Base-by-base conservation (phyloP, 2,797 vertebrate species). In the Sternotherus odoratus region DNA sequence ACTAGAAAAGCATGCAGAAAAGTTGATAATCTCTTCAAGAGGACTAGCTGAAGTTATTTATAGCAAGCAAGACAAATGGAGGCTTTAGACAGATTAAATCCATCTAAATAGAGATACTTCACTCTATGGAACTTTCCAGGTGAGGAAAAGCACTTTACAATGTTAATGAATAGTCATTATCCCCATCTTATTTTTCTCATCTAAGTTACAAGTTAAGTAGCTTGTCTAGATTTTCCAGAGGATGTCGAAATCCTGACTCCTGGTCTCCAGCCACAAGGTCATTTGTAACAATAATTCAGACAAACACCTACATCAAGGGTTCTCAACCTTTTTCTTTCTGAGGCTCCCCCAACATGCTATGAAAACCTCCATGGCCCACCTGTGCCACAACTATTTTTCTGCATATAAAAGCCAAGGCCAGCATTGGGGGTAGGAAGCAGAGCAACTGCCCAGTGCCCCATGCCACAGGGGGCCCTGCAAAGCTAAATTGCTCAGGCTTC, bases 171-270 rank as follows among this genome's bases (percentile, higher is more conserved):
- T 91, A 83, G 8, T 95, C 72, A 6, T 74, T 91, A 66, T 36
- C 17, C 33, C 17, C 33, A 36, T 36, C n/a, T 19, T 66, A n/a
- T 19, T 66, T n/a, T 63, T n/a, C n/a, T n/a, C 33, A 69, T 91
- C 92, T 95, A 96, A 94, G 93, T 86, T 89, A 87, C 88, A 96
- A 92, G 91, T 89, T 96, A 96, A 96, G 95, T 79, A 83, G 75
- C 95, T 97, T 95, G 13, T 82, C 91, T 94, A 95, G 94, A 95
- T 93, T 95, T 96, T 96, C 83, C 69, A 79, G 78, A 84, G 69
- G 56, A 75, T n/a, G 17, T 63, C 15, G n/a, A 69, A 9, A 56
- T 63, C 84, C 78, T 92, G 92, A 1, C 6, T 54, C 87, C 89
- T 6, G 5, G 53, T 43, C 24, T 80, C 30, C 11, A 46, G 10